Percentiles rank a stretch among this genome's conserved stretches.
These are phyloP conservation scores for Alexandromys fortis DNA, from an alignment of 2,113 vertebrate species.

Conservation along the genomic window DNA sequence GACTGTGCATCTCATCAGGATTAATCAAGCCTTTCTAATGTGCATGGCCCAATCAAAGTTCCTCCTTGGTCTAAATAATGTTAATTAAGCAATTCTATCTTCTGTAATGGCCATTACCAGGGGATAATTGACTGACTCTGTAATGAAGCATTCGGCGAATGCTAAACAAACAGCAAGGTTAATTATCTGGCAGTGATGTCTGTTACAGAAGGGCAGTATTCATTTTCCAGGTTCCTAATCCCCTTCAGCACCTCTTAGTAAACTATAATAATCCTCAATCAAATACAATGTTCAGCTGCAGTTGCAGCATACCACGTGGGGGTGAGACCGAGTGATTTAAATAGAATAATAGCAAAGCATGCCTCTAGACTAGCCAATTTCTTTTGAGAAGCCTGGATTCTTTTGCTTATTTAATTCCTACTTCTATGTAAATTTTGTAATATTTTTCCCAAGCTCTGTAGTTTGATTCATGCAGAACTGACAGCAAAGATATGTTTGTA, in stretches of 20 bases:
- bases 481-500: constrained; percentile 64
- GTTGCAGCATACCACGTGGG: not conserved
- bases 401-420: constrained; percentile 27
- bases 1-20: constrained; percentile 70
- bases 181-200: constrained; percentile 87
- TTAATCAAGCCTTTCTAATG: constrained; percentile 80
- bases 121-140: constrained; percentile 87
- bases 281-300: constrained; percentile 55
- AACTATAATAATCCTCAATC: constrained; percentile 83
- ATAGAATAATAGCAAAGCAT: constrained; percentile 60
- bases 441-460: constrained; percentile 61
- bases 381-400: not conserved
- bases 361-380: constrained; percentile 60
- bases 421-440: constrained; percentile 62
- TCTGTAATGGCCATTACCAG: constrained; percentile 84
- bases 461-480: constrained; percentile 11
- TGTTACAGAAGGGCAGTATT: constrained; percentile 76
- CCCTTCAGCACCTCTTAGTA: constrained; percentile 77
- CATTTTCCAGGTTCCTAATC: constrained; percentile 81
- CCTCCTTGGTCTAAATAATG: constrained; percentile 85
- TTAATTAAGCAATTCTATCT: constrained; percentile 88
- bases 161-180: constrained; percentile 89
- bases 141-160: constrained; percentile 86
- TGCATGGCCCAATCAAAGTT: constrained; percentile 80
- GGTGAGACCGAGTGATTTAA: constrained; percentile 78